Evolutionary conservation across 2,113 vertebrate species (phyloP), one percentile per base, ranked within the genome.

Genomic region (Caloenas nicobarica): DNA sequence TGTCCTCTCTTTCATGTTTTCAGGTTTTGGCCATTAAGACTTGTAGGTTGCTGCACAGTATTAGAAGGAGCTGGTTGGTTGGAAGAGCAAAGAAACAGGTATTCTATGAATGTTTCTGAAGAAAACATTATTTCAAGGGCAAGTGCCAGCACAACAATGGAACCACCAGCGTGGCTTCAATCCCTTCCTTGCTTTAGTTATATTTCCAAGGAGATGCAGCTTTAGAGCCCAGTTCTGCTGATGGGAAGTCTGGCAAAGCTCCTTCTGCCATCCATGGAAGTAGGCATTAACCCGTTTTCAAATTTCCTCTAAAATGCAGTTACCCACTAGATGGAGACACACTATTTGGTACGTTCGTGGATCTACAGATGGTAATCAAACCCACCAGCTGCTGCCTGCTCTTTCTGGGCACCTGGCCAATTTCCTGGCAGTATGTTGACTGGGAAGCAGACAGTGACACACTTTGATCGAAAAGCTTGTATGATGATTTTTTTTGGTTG

Each of bases 391-490:
- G 95, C 96, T 91, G 93, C 89, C 85, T 90, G 80, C 77, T 56
- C 74, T 58, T 94, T 86, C 95, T 0, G 21, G 96, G 97, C 95
- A 90, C 46, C 77, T 93, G 76, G 96, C 96, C 96, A 97, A 57
- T 81, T 96, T 95, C 38, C 91, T 94, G 94, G 94, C 94, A 96
- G 90, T 78, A 88, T 95, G 95, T 97, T 95, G 95, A 96, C 90
- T 97, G 93, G 94, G 93, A 97, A 96, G 95, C 91, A 95, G 94
- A 96, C 94, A 97, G 96, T 96, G 94, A 93, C 94, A 96, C 91
- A 89, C 94, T 97, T 97, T 97, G 96, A 97, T 97, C 81, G 92
- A 96, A 96, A 96, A 93, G 86, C 95, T 96, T 96, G 93, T 97
- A 96, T 96, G 94, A 96, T 97, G 94, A 96, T 95, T 96, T 96